These are phyloP conservation scores for Buathra laborator DNA, from an alignment of 2,888 invertebrate genomes.

Conservation along the genomic window DNA sequence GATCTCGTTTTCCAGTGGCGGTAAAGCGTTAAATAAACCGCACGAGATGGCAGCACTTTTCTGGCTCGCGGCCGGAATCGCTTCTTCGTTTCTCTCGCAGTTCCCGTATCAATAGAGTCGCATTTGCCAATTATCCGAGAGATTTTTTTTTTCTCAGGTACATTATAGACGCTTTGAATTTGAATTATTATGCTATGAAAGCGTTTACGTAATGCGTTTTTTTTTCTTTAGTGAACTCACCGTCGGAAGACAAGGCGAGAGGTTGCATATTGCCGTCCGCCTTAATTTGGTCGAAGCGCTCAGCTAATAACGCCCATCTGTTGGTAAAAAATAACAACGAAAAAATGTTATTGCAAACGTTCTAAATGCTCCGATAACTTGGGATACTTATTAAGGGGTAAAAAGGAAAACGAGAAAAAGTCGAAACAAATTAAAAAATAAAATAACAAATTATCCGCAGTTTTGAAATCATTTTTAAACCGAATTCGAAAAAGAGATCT, in stretches of 20 bases:
- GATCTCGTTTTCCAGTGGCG: slow-evolving; percentile 47
- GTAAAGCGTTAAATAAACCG: slow-evolving; percentile 11
- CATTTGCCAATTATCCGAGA: neutral
- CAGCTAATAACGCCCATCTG: slow-evolving; percentile 88
- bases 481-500: neutral
- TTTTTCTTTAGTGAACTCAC: slow-evolving; percentile 76
- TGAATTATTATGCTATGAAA: too few species aligned
- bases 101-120: slow-evolving; percentile 19
- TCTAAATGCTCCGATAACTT: too few species aligned
- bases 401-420: too few species aligned
- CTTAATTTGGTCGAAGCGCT: slow-evolving; percentile 95
- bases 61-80: slow-evolving; percentile 45
- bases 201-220: neutral
- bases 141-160: neutral
- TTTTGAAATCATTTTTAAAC: neutral
- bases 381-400: too few species aligned
- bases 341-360: neutral
- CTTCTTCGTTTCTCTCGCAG: slow-evolving; percentile 1
- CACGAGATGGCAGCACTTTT: slow-evolving; percentile 54
- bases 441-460: too few species aligned
- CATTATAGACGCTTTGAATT: neutral
- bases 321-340: slow-evolving; percentile 7
- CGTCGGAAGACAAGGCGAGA: slow-evolving; percentile 87
- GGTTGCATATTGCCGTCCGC: slow-evolving; percentile 92
- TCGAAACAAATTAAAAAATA: too few species aligned